Conservation (phyloP, 2,888 invertebrate genomes). For the Neocrepidodera transversa region DNA sequence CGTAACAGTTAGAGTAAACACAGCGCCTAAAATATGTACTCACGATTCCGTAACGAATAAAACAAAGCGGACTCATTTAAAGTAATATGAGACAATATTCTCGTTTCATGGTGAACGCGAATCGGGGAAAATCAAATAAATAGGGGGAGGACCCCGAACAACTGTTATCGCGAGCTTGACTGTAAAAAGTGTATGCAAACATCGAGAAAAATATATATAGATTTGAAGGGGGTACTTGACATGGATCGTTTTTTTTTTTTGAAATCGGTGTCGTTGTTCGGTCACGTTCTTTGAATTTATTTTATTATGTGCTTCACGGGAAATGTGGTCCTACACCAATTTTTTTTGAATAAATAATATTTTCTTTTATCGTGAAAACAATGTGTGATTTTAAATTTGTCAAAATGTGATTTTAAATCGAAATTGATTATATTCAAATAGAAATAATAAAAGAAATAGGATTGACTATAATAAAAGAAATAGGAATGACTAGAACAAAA, state of each 20-base stretch:
- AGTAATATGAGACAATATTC: slow-evolving; percentile 40
- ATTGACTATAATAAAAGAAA: too few species aligned
- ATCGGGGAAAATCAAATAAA: slow-evolving; percentile 41
- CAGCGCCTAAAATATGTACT: slow-evolving; percentile 41
- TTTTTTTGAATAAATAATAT: too few species aligned
- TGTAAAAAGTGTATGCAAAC: slow-evolving; percentile 2
- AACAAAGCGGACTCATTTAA: slow-evolving; percentile 43
- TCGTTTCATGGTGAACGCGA: slow-evolving; percentile 27
- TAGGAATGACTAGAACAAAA: too few species aligned
- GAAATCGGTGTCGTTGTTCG: not conserved
- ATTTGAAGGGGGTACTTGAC: slow-evolving; percentile 10
- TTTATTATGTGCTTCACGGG: too few species aligned
- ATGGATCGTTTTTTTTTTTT: too few species aligned
- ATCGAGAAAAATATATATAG: not conserved
- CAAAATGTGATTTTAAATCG: too few species aligned
- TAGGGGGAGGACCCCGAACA: slow-evolving; percentile 29
- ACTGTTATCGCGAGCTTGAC: not conserved
- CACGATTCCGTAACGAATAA: slow-evolving; percentile 41
- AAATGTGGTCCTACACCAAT: too few species aligned
- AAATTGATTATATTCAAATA: too few species aligned
- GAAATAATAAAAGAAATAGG: too few species aligned
- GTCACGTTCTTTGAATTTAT: too few species aligned
- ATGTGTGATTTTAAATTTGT: too few species aligned
- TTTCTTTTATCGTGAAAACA: too few species aligned
- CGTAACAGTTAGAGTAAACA: slow-evolving; percentile 3